Base-by-base conservation (phyloP, 2,888 invertebrate species). In the Eledone cirrhosa region DNA sequence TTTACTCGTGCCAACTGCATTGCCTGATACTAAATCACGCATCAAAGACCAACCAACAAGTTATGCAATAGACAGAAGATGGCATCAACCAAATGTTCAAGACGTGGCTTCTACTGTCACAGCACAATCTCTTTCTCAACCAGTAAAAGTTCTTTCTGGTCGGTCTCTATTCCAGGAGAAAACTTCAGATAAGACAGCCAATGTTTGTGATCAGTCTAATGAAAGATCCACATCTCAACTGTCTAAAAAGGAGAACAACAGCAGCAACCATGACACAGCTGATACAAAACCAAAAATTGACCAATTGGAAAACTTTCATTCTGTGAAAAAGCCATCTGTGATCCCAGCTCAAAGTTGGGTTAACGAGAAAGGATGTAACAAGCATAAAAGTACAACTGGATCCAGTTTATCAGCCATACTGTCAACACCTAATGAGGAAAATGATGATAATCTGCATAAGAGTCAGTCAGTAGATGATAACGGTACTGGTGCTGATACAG, bases 261-360 rank as follows among this genome's bases (percentile, higher is more conserved):
- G 33, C 11, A 22, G 22, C 19, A 13, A 7, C 72, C 33, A n/a
- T 8, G 72, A 41, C 16, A 5, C 29, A 33, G 41, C 41, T 7
- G 72, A 72, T 22, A 41, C n/a, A 22, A 72, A 72, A 41, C 33
- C 14, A 19, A 72, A 72, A 72, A 33, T 41, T 4, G 33, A 31
- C 41, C 33, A 72, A 72, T 19, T 72, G 41, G 33, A 31, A 13
- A 72, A 22, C n/a, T 76, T 76, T 24, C 76, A 47, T 76, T 48
- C 47, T 27, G 69, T 78, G 78, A 69, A 78, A 74, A 78, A 78
- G 47, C 72, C 72, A 74, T 74, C 78, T 78, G 78, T 78, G 78
- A 78, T 78, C 41, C 48, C 69, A 74, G 29, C 41, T 31, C 41
- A 72, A 29, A 72, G 74, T 59, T 69, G 69, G 67, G 69, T 31